Evolutionary conservation across 2,888 invertebrate species (phyloP).

Genomic region (Amaurobius ferox): DNA sequence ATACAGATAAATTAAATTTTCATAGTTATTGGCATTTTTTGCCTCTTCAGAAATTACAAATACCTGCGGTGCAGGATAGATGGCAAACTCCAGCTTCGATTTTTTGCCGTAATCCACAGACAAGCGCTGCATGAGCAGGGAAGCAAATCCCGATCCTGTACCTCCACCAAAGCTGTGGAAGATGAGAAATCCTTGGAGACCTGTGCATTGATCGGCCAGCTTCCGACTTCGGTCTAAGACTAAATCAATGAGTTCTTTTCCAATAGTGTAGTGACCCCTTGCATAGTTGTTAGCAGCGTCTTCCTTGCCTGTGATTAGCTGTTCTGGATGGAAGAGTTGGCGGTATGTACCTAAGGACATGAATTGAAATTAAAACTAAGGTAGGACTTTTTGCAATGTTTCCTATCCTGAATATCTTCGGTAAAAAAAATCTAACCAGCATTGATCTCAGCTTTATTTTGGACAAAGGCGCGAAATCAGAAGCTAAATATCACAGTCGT

Average conservation of each 20-base stretch:
- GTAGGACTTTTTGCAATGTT: too few species aligned
- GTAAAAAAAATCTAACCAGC: too few species aligned
- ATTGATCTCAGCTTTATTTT: too few species aligned
- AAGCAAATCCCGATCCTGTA: constrained; percentile 77
- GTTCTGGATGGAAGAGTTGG: constrained; percentile 78
- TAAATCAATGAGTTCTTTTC: constrained; percentile 81
- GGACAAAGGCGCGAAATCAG: too few species aligned
- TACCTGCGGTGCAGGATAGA: constrained; percentile 75
- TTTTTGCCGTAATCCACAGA: constrained; percentile 78
- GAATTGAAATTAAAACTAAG: neutral
- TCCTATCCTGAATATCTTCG: too few species aligned
- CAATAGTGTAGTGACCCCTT: constrained; percentile 85
- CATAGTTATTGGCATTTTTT: too few species aligned
- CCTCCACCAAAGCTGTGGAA: constrained; percentile 77
- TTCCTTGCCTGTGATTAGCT: constrained; percentile 78
- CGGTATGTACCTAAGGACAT: constrained; percentile 78
- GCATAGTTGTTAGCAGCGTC: constrained; percentile 79
- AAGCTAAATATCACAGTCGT: too few species aligned
- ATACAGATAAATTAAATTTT: too few species aligned
- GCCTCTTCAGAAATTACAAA: too few species aligned
- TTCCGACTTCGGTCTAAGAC: constrained; percentile 82
- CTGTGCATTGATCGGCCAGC: constrained; percentile 76
- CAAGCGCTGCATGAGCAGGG: constrained; percentile 77
- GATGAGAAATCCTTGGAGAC: constrained; percentile 77
- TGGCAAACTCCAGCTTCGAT: constrained; percentile 77